A percentile compares a stretch with the other conserved stretches of the same genome.
Conservation (phyloP, 2,797 vertebrate species). For the Poecile montanus region DNA sequence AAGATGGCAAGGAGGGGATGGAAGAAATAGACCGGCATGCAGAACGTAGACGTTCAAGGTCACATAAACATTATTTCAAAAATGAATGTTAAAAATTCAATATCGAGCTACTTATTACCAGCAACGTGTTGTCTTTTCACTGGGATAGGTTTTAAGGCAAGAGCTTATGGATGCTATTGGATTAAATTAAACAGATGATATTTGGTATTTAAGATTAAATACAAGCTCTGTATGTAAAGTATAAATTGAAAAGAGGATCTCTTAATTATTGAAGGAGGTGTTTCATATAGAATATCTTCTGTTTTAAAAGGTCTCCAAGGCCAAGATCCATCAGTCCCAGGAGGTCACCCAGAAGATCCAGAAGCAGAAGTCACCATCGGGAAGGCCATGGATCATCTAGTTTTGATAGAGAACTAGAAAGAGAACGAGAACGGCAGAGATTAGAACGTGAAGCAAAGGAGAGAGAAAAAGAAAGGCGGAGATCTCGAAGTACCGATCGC, state of each 20-base stretch:
- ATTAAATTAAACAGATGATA: background rate
- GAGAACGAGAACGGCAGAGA: conserved; percentile 86
- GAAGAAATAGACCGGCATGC: conserved; percentile 83
- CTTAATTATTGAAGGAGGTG: background rate
- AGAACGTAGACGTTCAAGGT: conserved; percentile 92
- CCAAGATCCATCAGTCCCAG: conserved; percentile 86
- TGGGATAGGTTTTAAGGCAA: background rate
- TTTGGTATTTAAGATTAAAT: background rate
- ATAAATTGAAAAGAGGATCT: background rate
- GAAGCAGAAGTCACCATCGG: conserved; percentile 93
- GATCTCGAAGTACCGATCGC: conserved; percentile 88
- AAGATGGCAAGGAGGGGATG: conserved; percentile 85
- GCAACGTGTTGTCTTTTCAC: background rate
- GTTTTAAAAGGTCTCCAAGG: conserved; percentile 85
- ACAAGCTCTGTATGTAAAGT: background rate
- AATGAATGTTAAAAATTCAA: background rate
- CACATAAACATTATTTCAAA: conserved; percentile 1
- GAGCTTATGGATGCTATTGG: background rate
- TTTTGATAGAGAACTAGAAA: conserved; percentile 94
- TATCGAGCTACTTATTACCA: background rate
- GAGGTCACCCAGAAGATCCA: conserved; percentile 91
- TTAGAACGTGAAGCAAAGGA: conserved; percentile 86
- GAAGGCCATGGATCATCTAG: conserved; percentile 89
- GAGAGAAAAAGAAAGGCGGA: conserved; percentile 82
- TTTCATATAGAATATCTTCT: conserved; percentile 37